Base-by-base conservation (phyloP, 2,113 vertebrate species). In the Hippocampus abdominalis region DNA sequence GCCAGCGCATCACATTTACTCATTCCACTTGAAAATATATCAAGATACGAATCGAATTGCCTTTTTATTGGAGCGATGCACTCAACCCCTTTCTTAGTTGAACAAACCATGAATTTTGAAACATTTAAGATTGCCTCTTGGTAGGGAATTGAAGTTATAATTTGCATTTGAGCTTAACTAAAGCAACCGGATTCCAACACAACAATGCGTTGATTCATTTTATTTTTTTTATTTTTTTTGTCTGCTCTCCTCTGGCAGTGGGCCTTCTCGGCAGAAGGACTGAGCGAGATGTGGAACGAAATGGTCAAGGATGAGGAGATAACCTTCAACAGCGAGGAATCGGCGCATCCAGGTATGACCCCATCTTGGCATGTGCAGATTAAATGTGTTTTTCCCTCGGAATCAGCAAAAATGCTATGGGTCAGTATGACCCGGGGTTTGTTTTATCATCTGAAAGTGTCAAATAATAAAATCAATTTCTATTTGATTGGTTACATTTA, bases 261-360 rank as follows among this genome's bases (percentile, higher is more conserved):
- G 1, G 96, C 95, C 2, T 99, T 99, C 88, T 96, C 95, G 53
- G 89, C 94, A 68, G 97, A 98, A 92, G 97, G 97, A 36, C 92
- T 99, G 10, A 97, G 95, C 77, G 96, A 96, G 82, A 94, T 99
- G 86, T 99, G 97, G 97, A 99, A 99, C 76, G 97, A 99, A 89
- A 98, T 99, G 97, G 96, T 99, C 21, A 98, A 98, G 91, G 97
- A 99, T 91, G 96, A 97, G 36, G 97, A 98, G 88, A 96, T 99
- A 72, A 82, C 95, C 4, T 96, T 96, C 76, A 94, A 86, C 16
- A 93, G 95, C 73, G 91, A 94, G 71, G 97, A 98, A 64, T 87
- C 93, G 3, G 81, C 90, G 71, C 94, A 94, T 84, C 93, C 89
- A 81, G 93, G 92, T 93, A 93, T 88, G 66, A 23, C 21, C 23